These are phyloP conservation scores for Drosophila funebris DNA, from an alignment of 1,140 invertebrate genomes.

Conservation along the genomic window DNA sequence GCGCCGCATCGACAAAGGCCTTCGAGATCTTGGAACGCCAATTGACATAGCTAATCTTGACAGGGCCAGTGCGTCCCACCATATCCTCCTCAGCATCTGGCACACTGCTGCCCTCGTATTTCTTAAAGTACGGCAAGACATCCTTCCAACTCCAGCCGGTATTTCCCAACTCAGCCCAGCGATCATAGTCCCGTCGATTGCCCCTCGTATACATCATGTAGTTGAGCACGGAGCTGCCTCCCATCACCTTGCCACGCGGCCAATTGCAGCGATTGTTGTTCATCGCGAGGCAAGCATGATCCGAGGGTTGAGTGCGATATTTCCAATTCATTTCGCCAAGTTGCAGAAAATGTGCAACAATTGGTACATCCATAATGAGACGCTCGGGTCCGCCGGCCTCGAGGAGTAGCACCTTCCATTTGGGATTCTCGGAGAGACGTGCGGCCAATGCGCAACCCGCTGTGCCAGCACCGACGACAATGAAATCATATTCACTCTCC, in stretches of 20 bases:
- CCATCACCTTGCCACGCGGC: slow-evolving; percentile 91
- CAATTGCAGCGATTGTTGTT: slow-evolving; percentile 87
- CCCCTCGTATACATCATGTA: slow-evolving; percentile 96
- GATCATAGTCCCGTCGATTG: slow-evolving; percentile 89
- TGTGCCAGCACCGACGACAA: slow-evolving; percentile 89
- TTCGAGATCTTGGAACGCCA: slow-evolving; percentile 87
- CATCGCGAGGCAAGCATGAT: slow-evolving; percentile 83
- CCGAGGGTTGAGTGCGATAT: slow-evolving; percentile 87
- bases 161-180: slow-evolving; percentile 91
- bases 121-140: slow-evolving; percentile 93
- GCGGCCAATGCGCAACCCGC: slow-evolving; percentile 89
- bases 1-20: slow-evolving; percentile 88
- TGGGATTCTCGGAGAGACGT: slow-evolving; percentile 86
- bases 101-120: slow-evolving; percentile 89
- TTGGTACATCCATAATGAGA: slow-evolving; percentile 88
- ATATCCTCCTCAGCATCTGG: slow-evolving; percentile 85
- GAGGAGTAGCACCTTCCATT: slow-evolving; percentile 87
- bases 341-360: slow-evolving; percentile 87
- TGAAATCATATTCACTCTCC: slow-evolving; percentile 85
- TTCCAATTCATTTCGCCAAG: slow-evolving; percentile 87
- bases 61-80: slow-evolving; percentile 87
- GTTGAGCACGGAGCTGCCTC: slow-evolving; percentile 93
- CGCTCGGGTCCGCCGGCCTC: slow-evolving; percentile 88
- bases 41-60: slow-evolving; percentile 84
- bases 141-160: slow-evolving; percentile 92